A percentile compares a stretch with the other conserved stretches of the same genome.
Evolutionary conservation across 2,797 vertebrate species (phyloP).

Genomic region (Parauchenoglanis punctatus): DNA sequence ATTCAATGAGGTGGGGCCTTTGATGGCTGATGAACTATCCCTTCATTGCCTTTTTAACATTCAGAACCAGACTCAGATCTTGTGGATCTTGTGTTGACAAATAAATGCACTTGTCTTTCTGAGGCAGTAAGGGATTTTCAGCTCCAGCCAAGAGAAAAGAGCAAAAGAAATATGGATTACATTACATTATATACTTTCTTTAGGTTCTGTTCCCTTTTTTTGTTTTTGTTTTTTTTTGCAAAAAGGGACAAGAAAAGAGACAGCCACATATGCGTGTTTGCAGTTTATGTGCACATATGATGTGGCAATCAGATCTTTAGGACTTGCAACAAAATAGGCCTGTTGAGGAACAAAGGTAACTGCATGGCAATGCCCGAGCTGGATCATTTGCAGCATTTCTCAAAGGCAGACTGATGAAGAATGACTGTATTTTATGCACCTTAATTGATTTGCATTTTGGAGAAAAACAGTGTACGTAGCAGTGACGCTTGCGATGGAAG

Average conservation of each 20-base stretch:
- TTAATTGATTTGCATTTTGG: constrained; percentile 78
- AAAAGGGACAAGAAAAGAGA: constrained; percentile 25
- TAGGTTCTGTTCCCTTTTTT: neutral
- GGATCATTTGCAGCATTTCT: constrained; percentile 69
- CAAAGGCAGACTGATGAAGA: constrained; percentile 60
- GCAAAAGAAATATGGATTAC: constrained; percentile 63
- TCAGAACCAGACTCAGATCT: constrained; percentile 74
- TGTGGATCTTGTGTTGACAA: constrained; percentile 75
- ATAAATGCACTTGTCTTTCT: constrained; percentile 80
- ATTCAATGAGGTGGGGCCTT: constrained; percentile 75
- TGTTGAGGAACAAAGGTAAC: constrained; percentile 63
- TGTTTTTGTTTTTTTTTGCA: neutral
- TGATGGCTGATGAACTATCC: constrained; percentile 71
- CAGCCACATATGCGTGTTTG: constrained; percentile 34
- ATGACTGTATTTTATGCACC: constrained; percentile 71
- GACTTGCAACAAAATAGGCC: constrained; percentile 70
- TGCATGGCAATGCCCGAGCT: constrained; percentile 70
- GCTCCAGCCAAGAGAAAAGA: constrained; percentile 72
- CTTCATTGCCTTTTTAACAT: constrained; percentile 76
- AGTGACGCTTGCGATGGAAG: constrained; percentile 77
- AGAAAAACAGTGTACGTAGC: constrained; percentile 78
- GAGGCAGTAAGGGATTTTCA: constrained; percentile 67
- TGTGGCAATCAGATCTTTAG: constrained; percentile 70
- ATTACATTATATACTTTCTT: constrained; percentile 57
- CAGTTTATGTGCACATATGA: constrained; percentile 63